Percentiles rank a stretch among this genome's conserved stretches.
Evolutionary conservation across 2,888 invertebrate genomes (phyloP).

Genomic region (Buathra laborator): DNA sequence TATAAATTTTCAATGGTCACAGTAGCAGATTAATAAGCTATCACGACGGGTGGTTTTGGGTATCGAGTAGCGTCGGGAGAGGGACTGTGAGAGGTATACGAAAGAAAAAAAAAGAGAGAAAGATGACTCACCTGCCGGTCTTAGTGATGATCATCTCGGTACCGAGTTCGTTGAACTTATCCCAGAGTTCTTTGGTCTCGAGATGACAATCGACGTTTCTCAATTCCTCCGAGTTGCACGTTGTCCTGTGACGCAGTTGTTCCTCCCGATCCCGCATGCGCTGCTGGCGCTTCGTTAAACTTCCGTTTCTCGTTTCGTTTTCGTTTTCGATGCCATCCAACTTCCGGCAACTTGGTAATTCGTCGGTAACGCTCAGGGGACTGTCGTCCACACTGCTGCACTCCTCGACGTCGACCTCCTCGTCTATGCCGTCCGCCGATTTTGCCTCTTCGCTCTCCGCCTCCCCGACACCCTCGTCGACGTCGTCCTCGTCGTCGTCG

Average conservation of each 20-base stretch:
- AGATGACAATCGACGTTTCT: conserved; percentile 90
- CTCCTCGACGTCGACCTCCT: conserved; percentile 88
- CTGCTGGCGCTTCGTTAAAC: conserved; percentile 58
- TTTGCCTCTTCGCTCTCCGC: conserved; percentile 82
- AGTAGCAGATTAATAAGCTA: conserved; percentile 60
- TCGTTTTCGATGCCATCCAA: conserved; percentile 59
- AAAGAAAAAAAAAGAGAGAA: background rate
- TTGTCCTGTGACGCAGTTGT: conserved; percentile 81
- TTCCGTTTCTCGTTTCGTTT: conserved; percentile 83
- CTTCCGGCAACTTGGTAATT: conserved; percentile 55
- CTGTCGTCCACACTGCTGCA: conserved; percentile 87
- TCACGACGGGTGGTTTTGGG: background rate
- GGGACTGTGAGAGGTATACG: background rate
- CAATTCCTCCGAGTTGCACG: conserved; percentile 89
- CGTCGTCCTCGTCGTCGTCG: conserved; percentile 86
- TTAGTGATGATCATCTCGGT: conserved; percentile 96
- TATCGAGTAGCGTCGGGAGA: background rate
- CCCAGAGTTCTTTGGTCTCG: conserved; percentile 94
- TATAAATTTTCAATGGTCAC: conserved; percentile 57
- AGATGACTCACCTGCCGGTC: conserved; percentile 89
- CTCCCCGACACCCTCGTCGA: conserved; percentile 87
- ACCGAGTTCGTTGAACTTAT: conserved; percentile 92
- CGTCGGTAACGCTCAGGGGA: conserved; percentile 78
- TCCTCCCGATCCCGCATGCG: conserved; percentile 76
- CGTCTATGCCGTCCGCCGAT: conserved; percentile 83